phyloP scores from a whole-genome alignment of 2,797 vertebrate species.

The Dicrostonyx torquatus region DNA sequence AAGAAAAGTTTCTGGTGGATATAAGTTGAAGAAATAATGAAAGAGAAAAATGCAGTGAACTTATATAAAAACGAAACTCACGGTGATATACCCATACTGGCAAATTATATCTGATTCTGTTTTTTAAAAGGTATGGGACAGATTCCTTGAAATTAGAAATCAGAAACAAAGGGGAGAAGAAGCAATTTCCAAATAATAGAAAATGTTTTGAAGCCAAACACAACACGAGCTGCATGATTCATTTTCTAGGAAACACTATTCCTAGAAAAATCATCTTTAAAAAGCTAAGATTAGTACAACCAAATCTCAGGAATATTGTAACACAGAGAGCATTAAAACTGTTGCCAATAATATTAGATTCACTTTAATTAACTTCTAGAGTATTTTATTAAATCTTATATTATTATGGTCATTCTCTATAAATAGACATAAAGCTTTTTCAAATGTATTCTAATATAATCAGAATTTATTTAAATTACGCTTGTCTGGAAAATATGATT shows the following conservation, averaged over 20 bases:
- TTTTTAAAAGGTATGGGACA: slow-evolving; percentile 65
- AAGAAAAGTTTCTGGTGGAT: slow-evolving; percentile 68
- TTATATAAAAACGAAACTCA: slow-evolving; percentile 71
- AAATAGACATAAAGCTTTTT: slow-evolving; percentile 59
- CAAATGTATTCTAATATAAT: slow-evolving; percentile 63
- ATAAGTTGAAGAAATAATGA: slow-evolving; percentile 71
- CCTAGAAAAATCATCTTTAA: slow-evolving; percentile 64
- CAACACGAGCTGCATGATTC: slow-evolving; percentile 54
- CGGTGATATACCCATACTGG: slow-evolving; percentile 56
- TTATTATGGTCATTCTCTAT: slow-evolving; percentile 26
- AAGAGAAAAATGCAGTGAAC: slow-evolving; percentile 70
- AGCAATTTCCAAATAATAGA: slow-evolving; percentile 59
- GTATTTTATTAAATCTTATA: slow-evolving; percentile 47
- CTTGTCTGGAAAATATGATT: background rate
- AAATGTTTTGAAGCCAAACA: slow-evolving; percentile 69
- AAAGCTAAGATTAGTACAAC: slow-evolving; percentile 34
- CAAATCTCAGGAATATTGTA: slow-evolving; percentile 35
- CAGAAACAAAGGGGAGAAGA: slow-evolving; percentile 58
- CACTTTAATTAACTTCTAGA: slow-evolving; percentile 63
- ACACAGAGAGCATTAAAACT: slow-evolving; percentile 63
- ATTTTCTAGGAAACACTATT: slow-evolving; percentile 54
- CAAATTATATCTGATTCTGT: slow-evolving; percentile 48
- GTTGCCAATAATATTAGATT: slow-evolving; percentile 8
- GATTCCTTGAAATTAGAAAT: slow-evolving; percentile 69
- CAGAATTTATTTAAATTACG: slow-evolving; percentile 46